Percentiles rank a stretch among this genome's conserved stretches.
Evolutionary conservation across 2,797 vertebrate species (phyloP).

Genomic region (Acropternis orthonyx): DNA sequence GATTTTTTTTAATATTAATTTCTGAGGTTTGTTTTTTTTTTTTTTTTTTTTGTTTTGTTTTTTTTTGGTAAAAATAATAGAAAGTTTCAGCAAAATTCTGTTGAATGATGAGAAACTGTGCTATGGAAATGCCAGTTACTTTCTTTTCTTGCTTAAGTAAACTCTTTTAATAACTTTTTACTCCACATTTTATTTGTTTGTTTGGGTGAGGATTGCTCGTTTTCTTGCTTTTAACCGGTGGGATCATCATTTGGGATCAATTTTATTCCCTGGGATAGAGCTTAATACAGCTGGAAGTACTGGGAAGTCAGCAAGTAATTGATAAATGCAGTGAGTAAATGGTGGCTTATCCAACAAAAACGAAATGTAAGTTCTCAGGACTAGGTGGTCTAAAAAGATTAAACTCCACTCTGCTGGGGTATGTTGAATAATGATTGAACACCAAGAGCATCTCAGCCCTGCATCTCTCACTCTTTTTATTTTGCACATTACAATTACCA

Average conservation of each 20-base stretch:
- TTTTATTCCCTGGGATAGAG: background rate
- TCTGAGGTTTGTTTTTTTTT: background rate
- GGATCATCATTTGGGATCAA: background rate
- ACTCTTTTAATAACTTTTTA: background rate
- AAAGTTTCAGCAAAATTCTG: background rate
- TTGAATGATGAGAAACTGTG: background rate
- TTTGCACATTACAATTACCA: conserved; percentile 57
- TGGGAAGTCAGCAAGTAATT: background rate
- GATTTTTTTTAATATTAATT: background rate
- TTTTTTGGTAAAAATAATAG: background rate
- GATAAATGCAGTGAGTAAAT: conserved; percentile 29
- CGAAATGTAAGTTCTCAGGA: conserved; percentile 41
- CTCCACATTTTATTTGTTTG: background rate
- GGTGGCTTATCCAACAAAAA: background rate
- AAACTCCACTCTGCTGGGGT: conserved; percentile 3
- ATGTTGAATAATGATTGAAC: conserved; percentile 15
- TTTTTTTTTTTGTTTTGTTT: background rate
- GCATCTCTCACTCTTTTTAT: conserved; percentile 47
- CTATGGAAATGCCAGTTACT: background rate
- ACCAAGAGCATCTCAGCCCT: background rate
- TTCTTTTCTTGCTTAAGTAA: background rate
- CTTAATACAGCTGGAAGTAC: background rate
- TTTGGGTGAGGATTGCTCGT: background rate
- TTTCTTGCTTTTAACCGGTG: background rate
- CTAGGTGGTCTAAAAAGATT: conserved; percentile 47